These are phyloP conservation scores for Pteronotus mesoamericanus DNA, from an alignment of 2,797 vertebrate species.

Conservation along the genomic window DNA sequence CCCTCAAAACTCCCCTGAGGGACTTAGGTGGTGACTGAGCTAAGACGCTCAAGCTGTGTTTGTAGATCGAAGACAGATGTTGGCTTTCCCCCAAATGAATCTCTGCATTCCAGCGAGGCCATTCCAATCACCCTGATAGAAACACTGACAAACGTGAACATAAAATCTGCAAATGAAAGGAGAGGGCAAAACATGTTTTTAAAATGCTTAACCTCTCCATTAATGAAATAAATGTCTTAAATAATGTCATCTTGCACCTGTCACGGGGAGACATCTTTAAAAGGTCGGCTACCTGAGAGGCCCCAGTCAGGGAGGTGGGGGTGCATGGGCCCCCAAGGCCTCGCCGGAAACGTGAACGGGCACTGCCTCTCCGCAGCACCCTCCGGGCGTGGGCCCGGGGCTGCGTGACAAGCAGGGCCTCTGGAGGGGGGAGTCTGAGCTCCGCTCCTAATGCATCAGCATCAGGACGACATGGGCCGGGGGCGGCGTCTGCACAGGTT, in stretches of 20 bases:
- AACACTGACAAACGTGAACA: fast-evolving
- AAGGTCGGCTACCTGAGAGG: fast-evolving
- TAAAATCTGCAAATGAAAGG: neutral
- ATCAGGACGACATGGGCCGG: fast-evolving
- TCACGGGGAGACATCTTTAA: neutral
- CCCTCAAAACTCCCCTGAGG: fast-evolving
- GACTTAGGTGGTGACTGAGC: fast-evolving
- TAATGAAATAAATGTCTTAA: too few relatives aligned
- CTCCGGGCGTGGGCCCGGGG: fast-evolving
- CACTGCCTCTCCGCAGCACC: neutral
- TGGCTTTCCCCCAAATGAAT: neutral
- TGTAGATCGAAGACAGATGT: neutral
- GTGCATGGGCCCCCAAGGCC: fast-evolving
- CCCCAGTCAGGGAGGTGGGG: fast-evolving
- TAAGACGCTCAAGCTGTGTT: fast-evolving
- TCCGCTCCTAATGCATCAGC: neutral
- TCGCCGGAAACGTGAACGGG: neutral
- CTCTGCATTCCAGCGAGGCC: fast-evolving
- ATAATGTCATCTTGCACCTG: fast-evolving
- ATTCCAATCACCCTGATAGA: neutral
- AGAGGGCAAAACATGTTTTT: too few relatives aligned
- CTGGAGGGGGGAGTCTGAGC: neutral
- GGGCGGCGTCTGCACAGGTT: fast-evolving
- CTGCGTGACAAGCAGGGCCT: fast-evolving
- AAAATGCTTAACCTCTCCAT: neutral